Evolutionary conservation across 2,113 vertebrate species (phyloP), one percentile per base, ranked within the genome.

Genomic region (Clarias macrocephalus): DNA sequence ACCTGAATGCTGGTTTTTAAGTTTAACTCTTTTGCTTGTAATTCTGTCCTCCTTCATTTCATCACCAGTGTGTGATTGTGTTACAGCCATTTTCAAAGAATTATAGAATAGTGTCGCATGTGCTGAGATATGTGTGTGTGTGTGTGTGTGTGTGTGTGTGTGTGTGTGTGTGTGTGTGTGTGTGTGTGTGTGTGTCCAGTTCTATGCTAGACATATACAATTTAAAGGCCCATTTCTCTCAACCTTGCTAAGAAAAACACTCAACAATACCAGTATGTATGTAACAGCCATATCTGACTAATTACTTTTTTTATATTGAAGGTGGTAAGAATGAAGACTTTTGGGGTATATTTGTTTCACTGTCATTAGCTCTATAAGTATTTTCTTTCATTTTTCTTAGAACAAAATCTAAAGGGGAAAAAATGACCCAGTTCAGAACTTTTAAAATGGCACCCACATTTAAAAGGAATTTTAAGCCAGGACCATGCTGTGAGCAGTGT

Each of bases 1-100:
- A 57, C 52, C 7, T n/a, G 48, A 57, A 15, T 81, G 65, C 72
- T 82, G 76, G 68, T 70, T 30, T 59, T 85, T n/a, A n/a, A 23
- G 60, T 85, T 85, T 85, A 77, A n/a, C 76, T 76, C 68, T 62
- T 52, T 56, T 25, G 72, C 23, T 82, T 79, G 79, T 79, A 87
- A 88, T 80, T 79, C 56, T 72, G 80, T 73, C 86, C 60, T 76
- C 82, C 73, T 76, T 23, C 30, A 59, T 37, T 75, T 25, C 5
- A 72, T 73, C 48, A 48, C 0, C 7, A 48, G 48, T 48, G 48
- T 48, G 48, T 48, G 73, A 42, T 73, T 37, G 33, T 76, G 73
- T 52, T 52, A 25, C 73, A 76, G 75, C 6, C 7, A 1, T 77
- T 3, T 77, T 73, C 48, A 25, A 76, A 28, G 18, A 25, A 3